Conservation (phyloP, 2,797 vertebrate species). For the Craterocephalus amniculus region DNA sequence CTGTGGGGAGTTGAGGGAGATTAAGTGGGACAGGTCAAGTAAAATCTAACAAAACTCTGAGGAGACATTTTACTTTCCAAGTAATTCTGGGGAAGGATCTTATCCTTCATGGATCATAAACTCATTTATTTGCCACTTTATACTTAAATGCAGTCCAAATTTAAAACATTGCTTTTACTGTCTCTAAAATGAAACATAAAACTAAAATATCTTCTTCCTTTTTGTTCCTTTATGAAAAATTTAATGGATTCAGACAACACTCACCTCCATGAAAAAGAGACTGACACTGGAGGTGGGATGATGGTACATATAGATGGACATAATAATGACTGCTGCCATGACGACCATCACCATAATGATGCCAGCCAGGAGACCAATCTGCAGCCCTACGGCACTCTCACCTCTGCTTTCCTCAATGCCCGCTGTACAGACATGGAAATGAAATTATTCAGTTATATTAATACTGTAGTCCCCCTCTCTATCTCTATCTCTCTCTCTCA, state of each 20-base stretch:
- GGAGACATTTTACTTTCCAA: no score
- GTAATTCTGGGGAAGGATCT: no score
- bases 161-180: no score
- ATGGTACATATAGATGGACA: constrained; percentile 91
- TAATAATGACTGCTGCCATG: constrained; percentile 84
- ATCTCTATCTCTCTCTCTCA: no score
- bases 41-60: no score
- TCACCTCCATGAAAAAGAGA: constrained; percentile 96
- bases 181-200: background rate
- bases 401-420: constrained; percentile 23
- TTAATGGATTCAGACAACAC: constrained; percentile 14
- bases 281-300: constrained; percentile 91
- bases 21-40: background rate
- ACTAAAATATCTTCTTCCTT: no score
- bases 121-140: no score
- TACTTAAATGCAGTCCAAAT: no score
- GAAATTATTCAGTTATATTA: background rate
- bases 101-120: no score
- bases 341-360: constrained; percentile 86
- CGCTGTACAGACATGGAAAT: constrained; percentile 36
- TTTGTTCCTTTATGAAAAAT: no score
- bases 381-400: constrained; percentile 65
- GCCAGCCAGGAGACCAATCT: constrained; percentile 86
- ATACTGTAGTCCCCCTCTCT: background rate
- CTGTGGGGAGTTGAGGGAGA: constrained; percentile 74